Percentiles rank a stretch among this genome's conserved stretches.
These are phyloP conservation scores for Protophormia terraenovae DNA, from an alignment of 2,888 invertebrate species.

Conservation along the genomic window DNA sequence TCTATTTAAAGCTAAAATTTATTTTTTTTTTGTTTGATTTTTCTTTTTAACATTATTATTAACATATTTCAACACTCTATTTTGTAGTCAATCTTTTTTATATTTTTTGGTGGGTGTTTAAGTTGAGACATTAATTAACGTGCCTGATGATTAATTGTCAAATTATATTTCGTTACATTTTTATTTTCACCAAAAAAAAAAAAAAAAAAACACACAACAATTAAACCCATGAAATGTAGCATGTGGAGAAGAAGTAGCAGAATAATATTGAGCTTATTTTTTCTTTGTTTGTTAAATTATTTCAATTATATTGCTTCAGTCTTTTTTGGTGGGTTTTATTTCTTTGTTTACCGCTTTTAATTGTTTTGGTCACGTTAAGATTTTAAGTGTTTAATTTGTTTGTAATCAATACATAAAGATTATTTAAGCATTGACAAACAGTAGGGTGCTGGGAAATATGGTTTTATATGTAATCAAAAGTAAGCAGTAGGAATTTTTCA, in stretches of 20 bases:
- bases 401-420: not conserved
- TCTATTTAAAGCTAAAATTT: not conserved
- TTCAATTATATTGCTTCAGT: not conserved
- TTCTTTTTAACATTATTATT: not conserved
- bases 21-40: not conserved
- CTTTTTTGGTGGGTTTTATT: not conserved
- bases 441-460: not conserved
- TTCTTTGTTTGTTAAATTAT: not conserved
- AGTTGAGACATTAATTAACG: slow-evolving; percentile 5
- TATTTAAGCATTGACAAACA: not conserved
- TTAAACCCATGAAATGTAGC: not conserved
- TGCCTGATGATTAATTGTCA: not conserved
- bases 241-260: not conserved
- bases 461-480: too few species aligned
- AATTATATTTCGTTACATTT: not conserved
- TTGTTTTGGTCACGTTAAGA: slow-evolving; percentile 1
- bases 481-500: too few species aligned
- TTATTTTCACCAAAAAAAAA: not conserved
- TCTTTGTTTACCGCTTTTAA: not conserved
- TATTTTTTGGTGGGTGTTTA: not conserved
- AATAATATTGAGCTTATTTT: not conserved
- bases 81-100: not conserved
- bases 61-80: not conserved
- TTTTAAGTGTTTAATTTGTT: not conserved
- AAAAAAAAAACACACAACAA: not conserved